phyloP scores from a whole-genome alignment of 1,140 invertebrate genomes.

The Bombus superbus region DNA sequence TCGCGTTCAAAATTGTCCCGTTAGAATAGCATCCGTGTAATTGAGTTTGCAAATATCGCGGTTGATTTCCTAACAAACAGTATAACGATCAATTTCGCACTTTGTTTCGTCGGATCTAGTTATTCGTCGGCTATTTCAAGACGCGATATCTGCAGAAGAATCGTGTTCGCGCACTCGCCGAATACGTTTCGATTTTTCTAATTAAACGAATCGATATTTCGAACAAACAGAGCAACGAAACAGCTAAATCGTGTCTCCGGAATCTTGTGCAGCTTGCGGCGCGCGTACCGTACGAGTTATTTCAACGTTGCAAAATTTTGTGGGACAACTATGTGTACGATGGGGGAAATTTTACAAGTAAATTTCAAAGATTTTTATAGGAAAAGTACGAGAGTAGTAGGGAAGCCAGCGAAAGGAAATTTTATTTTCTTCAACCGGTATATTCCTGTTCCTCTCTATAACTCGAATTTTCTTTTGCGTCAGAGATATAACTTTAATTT shows the following conservation, averaged over 20 bases:
- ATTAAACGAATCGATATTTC: neutral
- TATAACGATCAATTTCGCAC: constrained; percentile 11
- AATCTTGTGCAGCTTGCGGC: neutral
- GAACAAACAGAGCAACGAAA: neutral
- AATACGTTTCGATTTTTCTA: neutral
- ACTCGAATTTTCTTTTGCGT: neutral
- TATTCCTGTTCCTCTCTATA: neutral
- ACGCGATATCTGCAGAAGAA: neutral
- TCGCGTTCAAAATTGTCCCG: constrained; percentile 32
- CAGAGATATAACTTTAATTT: constrained; percentile 6
- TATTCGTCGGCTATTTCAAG: neutral
- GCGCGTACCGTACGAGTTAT: neutral
- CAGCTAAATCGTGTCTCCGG: neutral
- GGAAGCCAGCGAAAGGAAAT: neutral
- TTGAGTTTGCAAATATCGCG: constrained; percentile 39
- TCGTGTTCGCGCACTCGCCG: too few relatives aligned
- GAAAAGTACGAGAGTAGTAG: neutral
- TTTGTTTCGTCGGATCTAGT: neutral
- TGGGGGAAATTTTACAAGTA: neutral
- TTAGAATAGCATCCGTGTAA: constrained; percentile 21
- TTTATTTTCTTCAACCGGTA: neutral
- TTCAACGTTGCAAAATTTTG: neutral
- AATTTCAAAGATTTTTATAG: neutral
- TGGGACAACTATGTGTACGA: neutral
- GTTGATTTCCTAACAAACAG: constrained; percentile 31